These are phyloP conservation scores for Trachelus troglodyta DNA, from an alignment of 2,888 invertebrate genomes.

Conservation along the genomic window DNA sequence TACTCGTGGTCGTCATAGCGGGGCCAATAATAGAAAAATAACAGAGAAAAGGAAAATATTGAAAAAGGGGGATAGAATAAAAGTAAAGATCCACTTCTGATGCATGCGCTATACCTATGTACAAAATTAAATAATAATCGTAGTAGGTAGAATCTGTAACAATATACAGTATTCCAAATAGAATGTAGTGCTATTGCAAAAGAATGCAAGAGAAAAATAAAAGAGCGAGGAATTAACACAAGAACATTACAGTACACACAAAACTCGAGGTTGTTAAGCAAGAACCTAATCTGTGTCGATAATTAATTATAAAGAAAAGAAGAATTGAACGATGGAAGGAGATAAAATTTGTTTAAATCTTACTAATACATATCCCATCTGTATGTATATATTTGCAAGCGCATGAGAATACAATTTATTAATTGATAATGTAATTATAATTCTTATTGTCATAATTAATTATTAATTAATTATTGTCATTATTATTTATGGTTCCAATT, in stretches of 20 bases:
- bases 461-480: slow-evolving; percentile 35
- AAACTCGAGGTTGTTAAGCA: slow-evolving; percentile 58
- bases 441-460: slow-evolving; percentile 35
- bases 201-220: slow-evolving; percentile 15
- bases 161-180: slow-evolving; percentile 54
- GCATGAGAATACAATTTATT: slow-evolving; percentile 49
- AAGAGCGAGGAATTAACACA: slow-evolving; percentile 17
- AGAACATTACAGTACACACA: slow-evolving; percentile 22
- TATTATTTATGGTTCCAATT: slow-evolving; percentile 45
- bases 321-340: slow-evolving; percentile 20
- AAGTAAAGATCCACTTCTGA: slow-evolving; percentile 39
- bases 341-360: slow-evolving; percentile 40
- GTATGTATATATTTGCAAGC: slow-evolving; percentile 63
- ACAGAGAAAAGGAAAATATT: background rate
- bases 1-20: background rate
- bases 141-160: slow-evolving; percentile 52
- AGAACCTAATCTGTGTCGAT: slow-evolving; percentile 48
- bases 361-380: slow-evolving; percentile 62
- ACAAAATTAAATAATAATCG: slow-evolving; percentile 59
- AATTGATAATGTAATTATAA: slow-evolving; percentile 45
- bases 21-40: background rate
- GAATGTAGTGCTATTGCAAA: slow-evolving; percentile 45
- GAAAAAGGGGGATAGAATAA: background rate
- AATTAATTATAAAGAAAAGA: slow-evolving; percentile 40
- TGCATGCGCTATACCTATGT: slow-evolving; percentile 47